phyloP scores from a whole-genome alignment of 1,140 invertebrate genomes.

The Pomacea maculata region DNA sequence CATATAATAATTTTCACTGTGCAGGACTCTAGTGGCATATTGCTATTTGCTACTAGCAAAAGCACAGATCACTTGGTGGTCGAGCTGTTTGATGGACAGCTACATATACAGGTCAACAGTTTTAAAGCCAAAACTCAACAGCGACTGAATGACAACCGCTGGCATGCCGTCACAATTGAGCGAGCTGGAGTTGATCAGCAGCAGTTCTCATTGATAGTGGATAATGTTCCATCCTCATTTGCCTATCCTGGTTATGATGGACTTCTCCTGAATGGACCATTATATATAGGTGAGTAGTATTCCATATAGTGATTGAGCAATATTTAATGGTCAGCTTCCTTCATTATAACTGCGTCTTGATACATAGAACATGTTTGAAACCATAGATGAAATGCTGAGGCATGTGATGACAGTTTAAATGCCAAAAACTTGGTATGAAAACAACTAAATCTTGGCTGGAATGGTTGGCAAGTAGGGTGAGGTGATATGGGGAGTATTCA shows the following conservation, averaged over 20 bases:
- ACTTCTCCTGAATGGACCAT: conserved; percentile 37
- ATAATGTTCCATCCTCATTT: conserved; percentile 27
- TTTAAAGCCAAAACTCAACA: conserved; percentile 67
- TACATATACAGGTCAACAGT: conserved; percentile 80
- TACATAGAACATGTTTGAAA: too few species aligned
- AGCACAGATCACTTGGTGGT: conserved; percentile 92
- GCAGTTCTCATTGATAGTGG: conserved; percentile 32
- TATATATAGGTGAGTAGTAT: conserved; percentile 35
- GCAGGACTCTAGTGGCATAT: conserved; percentile 78
- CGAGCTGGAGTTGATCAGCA: conserved; percentile 75
- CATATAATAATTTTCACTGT: not conserved
- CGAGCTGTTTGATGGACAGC: conserved; percentile 77
- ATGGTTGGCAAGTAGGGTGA: too few species aligned
- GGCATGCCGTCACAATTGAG: conserved; percentile 92
- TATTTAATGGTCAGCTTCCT: too few species aligned
- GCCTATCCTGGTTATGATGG: conserved; percentile 65
- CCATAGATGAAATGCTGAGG: too few species aligned
- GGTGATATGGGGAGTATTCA: too few species aligned
- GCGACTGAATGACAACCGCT: conserved; percentile 86
- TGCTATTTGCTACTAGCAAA: conserved; percentile 93
- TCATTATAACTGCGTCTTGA: too few species aligned
- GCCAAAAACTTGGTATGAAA: too few species aligned
- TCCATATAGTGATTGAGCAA: too few species aligned
- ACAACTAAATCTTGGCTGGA: too few species aligned
- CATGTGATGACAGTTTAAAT: too few species aligned